Percentiles rank a stretch among this genome's conserved stretches.
Conservation (phyloP, 2,888 invertebrate species). For the Ditula angustiorana region DNA sequence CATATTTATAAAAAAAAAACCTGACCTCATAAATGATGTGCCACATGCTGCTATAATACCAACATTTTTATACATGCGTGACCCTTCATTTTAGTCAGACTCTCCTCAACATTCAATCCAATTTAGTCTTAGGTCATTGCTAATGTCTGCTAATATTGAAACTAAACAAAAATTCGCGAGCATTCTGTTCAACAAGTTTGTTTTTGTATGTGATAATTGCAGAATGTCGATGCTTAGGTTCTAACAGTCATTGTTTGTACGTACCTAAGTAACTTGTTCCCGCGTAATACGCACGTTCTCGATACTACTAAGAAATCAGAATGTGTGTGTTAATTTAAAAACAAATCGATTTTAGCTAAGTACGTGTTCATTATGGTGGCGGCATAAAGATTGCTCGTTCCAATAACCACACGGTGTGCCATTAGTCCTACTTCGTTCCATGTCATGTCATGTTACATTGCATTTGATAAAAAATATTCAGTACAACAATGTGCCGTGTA, state of each 20-base stretch:
- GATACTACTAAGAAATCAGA: conserved; percentile 22
- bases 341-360: conserved; percentile 7
- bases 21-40: background rate
- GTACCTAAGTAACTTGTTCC: conserved; percentile 1
- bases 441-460: background rate
- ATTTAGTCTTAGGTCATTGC: background rate
- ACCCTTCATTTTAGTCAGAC: background rate
- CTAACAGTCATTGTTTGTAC: conserved; percentile 8
- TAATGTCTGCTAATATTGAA: conserved; percentile 1
- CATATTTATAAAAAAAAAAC: too few relatives aligned
- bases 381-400: background rate
- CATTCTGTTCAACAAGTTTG: conserved; percentile 2
- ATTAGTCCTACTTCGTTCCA: background rate
- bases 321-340: conserved; percentile 25
- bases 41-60: background rate
- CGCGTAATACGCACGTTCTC: conserved; percentile 20
- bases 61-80: background rate
- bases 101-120: background rate
- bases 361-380: background rate
- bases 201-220: conserved; percentile 22
- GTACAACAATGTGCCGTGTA: too few relatives aligned
- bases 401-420: background rate
- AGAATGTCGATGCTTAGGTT: conserved; percentile 10
- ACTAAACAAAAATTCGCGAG: conserved; percentile 8
- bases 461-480: too few relatives aligned